A percentile compares a stretch with the other conserved stretches of the same genome.
These are phyloP conservation scores for Acestrorhynchus altus DNA, from an alignment of 2,797 vertebrate genomes.

Conservation along the genomic window DNA sequence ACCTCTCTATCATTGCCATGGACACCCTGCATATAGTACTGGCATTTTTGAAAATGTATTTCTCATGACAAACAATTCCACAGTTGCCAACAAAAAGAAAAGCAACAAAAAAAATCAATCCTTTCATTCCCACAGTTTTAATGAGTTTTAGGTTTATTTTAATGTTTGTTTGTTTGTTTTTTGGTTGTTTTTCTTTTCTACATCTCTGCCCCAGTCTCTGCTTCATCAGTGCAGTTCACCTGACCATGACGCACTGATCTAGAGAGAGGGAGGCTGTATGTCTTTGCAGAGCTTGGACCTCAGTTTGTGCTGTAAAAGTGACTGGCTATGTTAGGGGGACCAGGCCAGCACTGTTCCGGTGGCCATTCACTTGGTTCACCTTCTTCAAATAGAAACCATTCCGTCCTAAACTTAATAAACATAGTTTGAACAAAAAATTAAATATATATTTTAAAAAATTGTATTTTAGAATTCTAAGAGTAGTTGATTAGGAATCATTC, in stretches of 20 bases:
- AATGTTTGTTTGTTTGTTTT: neutral
- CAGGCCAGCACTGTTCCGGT: neutral
- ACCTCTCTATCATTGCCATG: conserved; percentile 67
- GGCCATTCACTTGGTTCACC: conserved; percentile 27
- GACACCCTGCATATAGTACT: conserved; percentile 69
- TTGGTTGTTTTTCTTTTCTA: neutral
- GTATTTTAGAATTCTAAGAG: neutral
- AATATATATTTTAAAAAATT: neutral
- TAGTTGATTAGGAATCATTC: neutral
- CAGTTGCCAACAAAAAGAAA: neutral
- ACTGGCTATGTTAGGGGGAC: neutral
- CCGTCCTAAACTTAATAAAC: conserved; percentile 48
- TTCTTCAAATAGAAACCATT: conserved; percentile 42
- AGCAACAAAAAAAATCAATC: neutral
- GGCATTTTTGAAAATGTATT: conserved; percentile 34
- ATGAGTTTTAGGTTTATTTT: neutral
- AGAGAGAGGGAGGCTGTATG: neutral
- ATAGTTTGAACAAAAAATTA: conserved; percentile 18
- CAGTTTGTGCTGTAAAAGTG: neutral
- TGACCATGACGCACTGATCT: conserved; percentile 9
- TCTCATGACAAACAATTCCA: conserved; percentile 37
- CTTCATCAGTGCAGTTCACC: neutral
- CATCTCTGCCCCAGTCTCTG: conserved; percentile 13
- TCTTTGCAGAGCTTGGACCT: conserved; percentile 17
- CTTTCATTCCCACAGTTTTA: conserved; percentile 6